Evolutionary conservation across 2,888 invertebrate species (phyloP).

Genomic region (Stomorhina lunata): DNA sequence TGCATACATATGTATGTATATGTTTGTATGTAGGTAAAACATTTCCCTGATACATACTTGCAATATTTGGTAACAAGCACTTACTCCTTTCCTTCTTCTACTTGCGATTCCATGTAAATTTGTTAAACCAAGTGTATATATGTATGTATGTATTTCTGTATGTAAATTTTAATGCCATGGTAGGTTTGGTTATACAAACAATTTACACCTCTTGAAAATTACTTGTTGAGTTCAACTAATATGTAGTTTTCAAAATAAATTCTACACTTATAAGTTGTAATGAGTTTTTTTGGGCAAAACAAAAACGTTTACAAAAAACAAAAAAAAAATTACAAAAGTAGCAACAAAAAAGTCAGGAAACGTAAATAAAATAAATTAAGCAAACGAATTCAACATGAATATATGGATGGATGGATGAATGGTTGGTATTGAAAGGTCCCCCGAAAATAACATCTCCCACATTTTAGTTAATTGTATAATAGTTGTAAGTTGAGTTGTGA

Average conservation of each 20-base stretch:
- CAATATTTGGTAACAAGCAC: background rate
- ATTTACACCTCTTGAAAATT: conserved; percentile 62
- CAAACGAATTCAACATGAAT: conserved; percentile 40
- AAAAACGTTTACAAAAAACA: background rate
- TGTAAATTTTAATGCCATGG: conserved; percentile 46
- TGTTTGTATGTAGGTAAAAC: too few species aligned
- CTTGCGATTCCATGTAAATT: background rate
- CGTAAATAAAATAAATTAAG: conserved; percentile 50
- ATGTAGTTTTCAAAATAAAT: conserved; percentile 49
- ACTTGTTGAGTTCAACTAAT: conserved; percentile 61
- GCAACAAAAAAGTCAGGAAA: background rate
- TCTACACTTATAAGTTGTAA: conserved; percentile 55
- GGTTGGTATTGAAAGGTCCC: conserved; percentile 16
- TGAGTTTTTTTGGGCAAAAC: conserved; percentile 52
- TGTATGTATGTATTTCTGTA: too few species aligned
- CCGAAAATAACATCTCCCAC: conserved; percentile 36
- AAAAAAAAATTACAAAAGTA: background rate
- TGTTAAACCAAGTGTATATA: conserved; percentile 22
- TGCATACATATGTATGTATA: too few species aligned
- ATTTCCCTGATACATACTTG: too few species aligned
- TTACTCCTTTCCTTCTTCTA: background rate
- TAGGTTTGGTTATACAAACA: conserved; percentile 57
- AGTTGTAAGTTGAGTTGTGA: too few species aligned
- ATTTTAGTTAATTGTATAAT: conserved; percentile 7
- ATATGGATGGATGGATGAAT: too few species aligned